A percentile compares a stretch with the other conserved stretches of the same genome.
Conservation (phyloP, 2,888 invertebrate species). For the Caenorhabditis sulstoni region DNA sequence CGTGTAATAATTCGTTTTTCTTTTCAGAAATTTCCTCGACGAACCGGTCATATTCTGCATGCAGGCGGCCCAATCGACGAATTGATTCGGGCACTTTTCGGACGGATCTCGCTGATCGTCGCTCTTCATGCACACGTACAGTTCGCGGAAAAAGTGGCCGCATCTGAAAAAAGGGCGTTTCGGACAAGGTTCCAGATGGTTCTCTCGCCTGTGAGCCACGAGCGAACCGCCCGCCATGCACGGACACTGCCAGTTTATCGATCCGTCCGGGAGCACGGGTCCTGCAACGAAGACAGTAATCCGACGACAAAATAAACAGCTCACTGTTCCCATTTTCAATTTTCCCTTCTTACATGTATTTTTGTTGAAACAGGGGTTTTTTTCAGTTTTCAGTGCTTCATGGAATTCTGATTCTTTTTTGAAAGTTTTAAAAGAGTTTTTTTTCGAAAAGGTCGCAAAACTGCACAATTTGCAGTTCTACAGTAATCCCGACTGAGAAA, state of each 20-base stretch:
- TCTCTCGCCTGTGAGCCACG: conserved; percentile 57
- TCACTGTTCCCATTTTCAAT: no score
- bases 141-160: conserved; percentile 61
- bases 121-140: conserved; percentile 67
- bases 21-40: no score
- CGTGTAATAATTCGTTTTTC: no score
- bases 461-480: no score
- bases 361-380: no score
- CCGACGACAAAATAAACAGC: no score
- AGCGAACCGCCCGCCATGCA: conserved; percentile 69
- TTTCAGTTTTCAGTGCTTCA: no score
- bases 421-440: not conserved
- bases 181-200: conserved; percentile 23
- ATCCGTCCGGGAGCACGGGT: conserved; percentile 61
- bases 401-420: no score
- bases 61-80: conserved; percentile 68
- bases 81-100: conserved; percentile 64
- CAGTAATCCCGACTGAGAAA: no score
- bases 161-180: conserved; percentile 65
- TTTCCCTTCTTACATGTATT: no score
- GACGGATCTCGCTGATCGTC: conserved; percentile 59
- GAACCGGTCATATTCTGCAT: conserved; percentile 68
- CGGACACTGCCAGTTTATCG: conserved; percentile 69
- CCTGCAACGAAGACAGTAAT: conserved; percentile 47
- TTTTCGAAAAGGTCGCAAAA: no score